Evolutionary conservation across 2,797 vertebrate genomes (phyloP).

Genomic region (Lutjanus campechanus): DNA sequence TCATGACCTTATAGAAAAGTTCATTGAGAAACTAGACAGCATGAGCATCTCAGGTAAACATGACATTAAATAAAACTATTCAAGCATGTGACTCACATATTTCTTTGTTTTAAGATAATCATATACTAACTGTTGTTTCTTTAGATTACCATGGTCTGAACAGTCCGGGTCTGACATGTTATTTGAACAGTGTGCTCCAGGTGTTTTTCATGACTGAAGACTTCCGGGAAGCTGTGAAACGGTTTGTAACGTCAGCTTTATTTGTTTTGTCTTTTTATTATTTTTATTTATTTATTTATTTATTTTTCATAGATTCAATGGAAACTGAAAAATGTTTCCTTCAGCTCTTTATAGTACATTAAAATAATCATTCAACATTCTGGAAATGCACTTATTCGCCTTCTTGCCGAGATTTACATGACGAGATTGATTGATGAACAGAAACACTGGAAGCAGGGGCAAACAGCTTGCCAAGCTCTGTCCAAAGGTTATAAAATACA

Average conservation of each 20-base stretch:
- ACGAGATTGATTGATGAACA: neutral
- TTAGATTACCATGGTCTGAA: conserved; percentile 75
- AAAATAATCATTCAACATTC: neutral
- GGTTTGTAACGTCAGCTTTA: conserved; percentile 38
- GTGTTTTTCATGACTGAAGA: conserved; percentile 83
- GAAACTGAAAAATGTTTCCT: no score
- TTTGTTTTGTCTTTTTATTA: neutral
- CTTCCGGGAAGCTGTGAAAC: conserved; percentile 72
- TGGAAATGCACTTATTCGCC: no score
- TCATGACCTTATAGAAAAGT: neutral
- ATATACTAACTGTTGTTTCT: neutral
- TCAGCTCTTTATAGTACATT: neutral
- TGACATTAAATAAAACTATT: neutral
- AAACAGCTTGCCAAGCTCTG: neutral
- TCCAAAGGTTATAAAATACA: neutral
- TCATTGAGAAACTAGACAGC: conserved; percentile 42
- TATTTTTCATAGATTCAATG: no score
- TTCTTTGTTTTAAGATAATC: neutral
- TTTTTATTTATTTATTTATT: no score
- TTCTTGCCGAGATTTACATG: no score
- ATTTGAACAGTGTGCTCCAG: conserved; percentile 83
- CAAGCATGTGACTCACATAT: neutral
- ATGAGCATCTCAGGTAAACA: conserved; percentile 52
- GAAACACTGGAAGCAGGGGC: neutral
- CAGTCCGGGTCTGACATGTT: conserved; percentile 83